These are phyloP conservation scores for Glossosoma conforme DNA, from an alignment of 1,140 invertebrate species.

Conservation along the genomic window DNA sequence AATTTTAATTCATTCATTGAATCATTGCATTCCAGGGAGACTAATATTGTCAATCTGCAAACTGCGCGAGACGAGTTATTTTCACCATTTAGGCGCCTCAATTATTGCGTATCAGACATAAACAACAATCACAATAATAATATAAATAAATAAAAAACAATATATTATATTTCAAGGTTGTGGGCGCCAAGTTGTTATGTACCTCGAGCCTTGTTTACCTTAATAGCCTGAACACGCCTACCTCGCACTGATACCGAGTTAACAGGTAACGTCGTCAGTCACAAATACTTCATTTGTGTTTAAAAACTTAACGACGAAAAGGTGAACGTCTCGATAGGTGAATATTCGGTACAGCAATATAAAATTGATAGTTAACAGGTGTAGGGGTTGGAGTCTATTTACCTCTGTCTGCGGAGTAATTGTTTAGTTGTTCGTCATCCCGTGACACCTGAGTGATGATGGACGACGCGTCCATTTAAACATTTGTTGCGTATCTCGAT, in stretches of 20 bases:
- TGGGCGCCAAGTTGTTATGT: conserved; percentile 39
- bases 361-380: conserved; percentile 43
- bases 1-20: too few relatives aligned
- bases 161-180: conserved; percentile 48
- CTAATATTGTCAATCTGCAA: too few relatives aligned
- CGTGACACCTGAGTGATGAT: conserved; percentile 96
- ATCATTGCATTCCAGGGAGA: too few relatives aligned
- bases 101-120: conserved; percentile 9
- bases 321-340: too few relatives aligned
- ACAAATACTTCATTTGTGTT: too few relatives aligned
- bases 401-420: conserved; percentile 89
- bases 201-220: conserved; percentile 46
- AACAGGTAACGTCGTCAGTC: conserved; percentile 2
- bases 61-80: too few relatives aligned
- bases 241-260: neutral
- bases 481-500: conserved; percentile 50
- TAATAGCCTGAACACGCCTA: conserved; percentile 26
- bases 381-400: conserved; percentile 54
- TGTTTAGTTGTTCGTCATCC: conserved; percentile 93
- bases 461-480: conserved; percentile 93
- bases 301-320: too few relatives aligned
- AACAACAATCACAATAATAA: conserved; percentile 13
- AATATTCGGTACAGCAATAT: too few relatives aligned
- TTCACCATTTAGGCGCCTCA: neutral
- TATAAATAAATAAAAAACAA: conserved; percentile 32